These are phyloP conservation scores for Rhyacophila brunnea DNA, from an alignment of 1,140 invertebrate genomes.

Conservation along the genomic window DNA sequence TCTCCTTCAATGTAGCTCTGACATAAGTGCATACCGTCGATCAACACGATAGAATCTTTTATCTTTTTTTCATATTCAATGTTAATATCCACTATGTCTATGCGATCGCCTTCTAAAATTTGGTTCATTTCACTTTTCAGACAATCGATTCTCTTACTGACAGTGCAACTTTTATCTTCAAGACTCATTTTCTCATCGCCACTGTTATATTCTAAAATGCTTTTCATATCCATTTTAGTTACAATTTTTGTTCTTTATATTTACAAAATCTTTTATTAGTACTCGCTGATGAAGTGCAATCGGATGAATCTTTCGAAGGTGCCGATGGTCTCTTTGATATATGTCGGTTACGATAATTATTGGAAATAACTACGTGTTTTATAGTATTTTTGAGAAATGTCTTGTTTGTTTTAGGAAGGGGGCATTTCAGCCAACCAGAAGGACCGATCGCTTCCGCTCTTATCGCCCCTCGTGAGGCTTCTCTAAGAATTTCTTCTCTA, in stretches of 20 bases:
- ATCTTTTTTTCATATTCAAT: constrained; percentile 53
- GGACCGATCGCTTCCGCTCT: constrained; percentile 62
- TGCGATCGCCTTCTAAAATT: constrained; percentile 55
- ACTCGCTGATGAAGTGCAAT: too few relatives aligned
- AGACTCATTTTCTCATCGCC: constrained; percentile 12
- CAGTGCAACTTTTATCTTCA: constrained; percentile 53
- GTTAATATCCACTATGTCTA: constrained; percentile 54
- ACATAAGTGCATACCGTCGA: constrained; percentile 52
- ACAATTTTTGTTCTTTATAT: constrained; percentile 31
- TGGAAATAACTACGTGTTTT: constrained; percentile 47
- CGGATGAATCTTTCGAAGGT: too few relatives aligned
- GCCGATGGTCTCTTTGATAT: neutral
- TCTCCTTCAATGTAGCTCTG: constrained; percentile 55
- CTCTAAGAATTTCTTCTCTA: constrained; percentile 60
- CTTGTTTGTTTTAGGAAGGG: constrained; percentile 60
- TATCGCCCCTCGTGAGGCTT: constrained; percentile 59
- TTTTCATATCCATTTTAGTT: constrained; percentile 39
- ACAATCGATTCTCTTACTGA: constrained; percentile 56
- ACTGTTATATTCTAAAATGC: constrained; percentile 32
- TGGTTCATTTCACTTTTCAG: constrained; percentile 56
- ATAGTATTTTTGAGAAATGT: constrained; percentile 57
- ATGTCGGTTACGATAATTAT: constrained; percentile 38
- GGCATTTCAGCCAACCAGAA: constrained; percentile 60
- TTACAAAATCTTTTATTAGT: too few relatives aligned
- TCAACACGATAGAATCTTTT: constrained; percentile 47